Evolutionary conservation across 2,113 vertebrate genomes (phyloP), one percentile per base, ranked within the genome.

Genomic region (Gnathonemus echidnorhynchus): DNA sequence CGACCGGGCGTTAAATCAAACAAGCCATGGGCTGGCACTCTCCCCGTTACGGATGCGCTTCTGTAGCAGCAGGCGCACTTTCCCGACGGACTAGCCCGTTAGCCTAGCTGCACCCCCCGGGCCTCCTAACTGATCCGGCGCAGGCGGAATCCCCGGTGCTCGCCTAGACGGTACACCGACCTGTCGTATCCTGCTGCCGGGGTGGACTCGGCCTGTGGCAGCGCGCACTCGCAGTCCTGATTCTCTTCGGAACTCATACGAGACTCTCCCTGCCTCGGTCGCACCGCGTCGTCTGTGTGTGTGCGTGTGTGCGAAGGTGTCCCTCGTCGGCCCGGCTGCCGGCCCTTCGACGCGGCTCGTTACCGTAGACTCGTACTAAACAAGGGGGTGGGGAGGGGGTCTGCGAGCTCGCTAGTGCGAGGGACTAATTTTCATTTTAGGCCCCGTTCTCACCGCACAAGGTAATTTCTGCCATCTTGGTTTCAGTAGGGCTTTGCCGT

Each of bases 241-340:
- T 95, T 92, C 94, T 95, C 94, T 92, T 96, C 95, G 95, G 95
- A 89, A 96, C 95, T 96, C 95, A 96, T 96, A 95, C 95, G 95
- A 95, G 93, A 94, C 95, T 95, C 93, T 93, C 50, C 95, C 94
- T 45, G 94, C 91, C 90, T 42, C 94, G 35, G 92, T 90, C 91
- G 94, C 94, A 92, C 88, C 62, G 91, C 90, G 62, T 93, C 62
- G 92, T 46, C 92, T 89, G 91, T 77, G 89, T 92, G 91, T 92
- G 92, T 91, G 83, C 50, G 89, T 91, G 90, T 89, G 88, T 27
- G 88, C 19, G 52, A 35, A 42, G 50, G 27, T 46, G 49, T 91
- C 92, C 91, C 90, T 92, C 91, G 91, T 0, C 92, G 0, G 92
- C 39, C 49, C 0, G 87, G 80, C 31, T 15, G 9, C 80, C 24